These are phyloP conservation scores for Phaethon lepturus DNA, from an alignment of 2,113 vertebrate genomes.

Conservation along the genomic window DNA sequence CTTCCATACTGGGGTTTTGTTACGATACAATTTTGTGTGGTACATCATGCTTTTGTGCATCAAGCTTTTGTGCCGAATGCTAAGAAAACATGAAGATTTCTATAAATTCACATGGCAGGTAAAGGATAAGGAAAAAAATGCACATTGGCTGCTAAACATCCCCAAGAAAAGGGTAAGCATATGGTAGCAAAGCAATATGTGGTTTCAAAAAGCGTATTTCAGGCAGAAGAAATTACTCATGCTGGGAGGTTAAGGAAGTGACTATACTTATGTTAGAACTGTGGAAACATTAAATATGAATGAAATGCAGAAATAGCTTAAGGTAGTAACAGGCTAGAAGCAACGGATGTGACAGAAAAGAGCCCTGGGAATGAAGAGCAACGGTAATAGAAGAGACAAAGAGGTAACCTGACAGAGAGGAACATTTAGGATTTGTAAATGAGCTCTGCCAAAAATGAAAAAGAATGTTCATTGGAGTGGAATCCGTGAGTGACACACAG, in stretches of 20 bases:
- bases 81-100: background rate
- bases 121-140: constrained; percentile 17
- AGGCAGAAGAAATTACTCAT: constrained; percentile 60
- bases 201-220: constrained; percentile 31
- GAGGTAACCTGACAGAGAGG: constrained; percentile 47
- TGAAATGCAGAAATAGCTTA: constrained; percentile 68
- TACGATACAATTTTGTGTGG: background rate
- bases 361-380: constrained; percentile 56
- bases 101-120: background rate
- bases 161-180: constrained; percentile 14
- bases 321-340: constrained; percentile 51
- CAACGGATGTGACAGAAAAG: constrained; percentile 65
- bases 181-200: constrained; percentile 1
- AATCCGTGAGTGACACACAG: constrained; percentile 8
- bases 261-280: constrained; percentile 55
- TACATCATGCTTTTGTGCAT: background rate
- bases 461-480: constrained; percentile 13
- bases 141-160: background rate
- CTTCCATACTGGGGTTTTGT: background rate
- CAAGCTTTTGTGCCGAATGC: background rate
- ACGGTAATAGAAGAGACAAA: constrained; percentile 19
- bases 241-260: constrained; percentile 53
- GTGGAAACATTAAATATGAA: constrained; percentile 70
- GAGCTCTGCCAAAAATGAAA: constrained; percentile 43
- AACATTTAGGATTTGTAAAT: constrained; percentile 63